Conservation (phyloP, 2,797 vertebrate species). For the Hydrocynus forskahlii region DNA sequence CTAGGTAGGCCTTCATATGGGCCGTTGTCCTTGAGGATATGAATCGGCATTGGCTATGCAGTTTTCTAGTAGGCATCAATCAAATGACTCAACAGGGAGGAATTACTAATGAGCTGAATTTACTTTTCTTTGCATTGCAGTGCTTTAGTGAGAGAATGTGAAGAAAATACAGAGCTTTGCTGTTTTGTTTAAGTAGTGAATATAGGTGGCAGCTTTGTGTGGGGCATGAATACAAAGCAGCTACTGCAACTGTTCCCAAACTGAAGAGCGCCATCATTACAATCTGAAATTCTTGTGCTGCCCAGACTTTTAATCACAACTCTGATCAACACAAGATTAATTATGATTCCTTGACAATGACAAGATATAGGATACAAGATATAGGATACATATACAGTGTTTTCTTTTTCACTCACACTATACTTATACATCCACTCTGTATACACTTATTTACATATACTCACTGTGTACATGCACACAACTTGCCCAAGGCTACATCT, state of each 20-base stretch:
- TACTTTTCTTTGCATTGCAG: not conserved
- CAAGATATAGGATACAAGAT: too few relatives aligned
- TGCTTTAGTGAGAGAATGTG: constrained; percentile 1
- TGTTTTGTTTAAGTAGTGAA: not conserved
- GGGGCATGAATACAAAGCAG: constrained; percentile 10
- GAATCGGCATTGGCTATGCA: constrained; percentile 6
- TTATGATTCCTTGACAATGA: too few relatives aligned
- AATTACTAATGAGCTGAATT: constrained; percentile 1
- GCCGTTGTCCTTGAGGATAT: constrained; percentile 8
- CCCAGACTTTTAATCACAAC: too few relatives aligned
- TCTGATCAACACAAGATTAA: too few relatives aligned
- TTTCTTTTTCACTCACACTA: too few relatives aligned
- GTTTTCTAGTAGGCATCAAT: constrained; percentile 1
- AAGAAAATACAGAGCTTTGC: not conserved
- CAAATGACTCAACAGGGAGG: not conserved
- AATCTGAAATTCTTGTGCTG: too few relatives aligned
- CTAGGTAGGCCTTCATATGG: not conserved
- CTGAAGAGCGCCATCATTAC: too few relatives aligned
- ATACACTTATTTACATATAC: too few relatives aligned
- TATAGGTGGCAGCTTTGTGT: not conserved
- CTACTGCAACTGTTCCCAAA: not conserved
- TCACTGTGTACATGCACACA: too few relatives aligned
- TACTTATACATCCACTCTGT: too few relatives aligned
- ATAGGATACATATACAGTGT: too few relatives aligned
- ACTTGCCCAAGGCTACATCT: too few relatives aligned